Conservation (phyloP, 2,113 vertebrate species). For the Puma concolor region DNA sequence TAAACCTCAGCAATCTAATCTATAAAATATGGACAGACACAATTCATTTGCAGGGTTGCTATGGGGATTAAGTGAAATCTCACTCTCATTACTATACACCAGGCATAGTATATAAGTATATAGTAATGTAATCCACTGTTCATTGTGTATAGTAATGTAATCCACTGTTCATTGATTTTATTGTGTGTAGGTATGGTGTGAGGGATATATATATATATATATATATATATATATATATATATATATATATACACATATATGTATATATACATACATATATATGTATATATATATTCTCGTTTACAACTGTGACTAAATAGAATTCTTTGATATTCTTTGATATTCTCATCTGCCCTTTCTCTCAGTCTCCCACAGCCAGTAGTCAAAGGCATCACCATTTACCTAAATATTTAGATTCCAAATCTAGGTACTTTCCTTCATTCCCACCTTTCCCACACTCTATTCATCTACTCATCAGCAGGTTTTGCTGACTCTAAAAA, state of each 20-base stretch:
- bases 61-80: neutral
- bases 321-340: constrained; percentile 45
- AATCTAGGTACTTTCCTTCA: neutral
- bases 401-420: constrained; percentile 22
- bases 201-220: neutral
- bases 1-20: neutral
- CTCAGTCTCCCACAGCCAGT: neutral
- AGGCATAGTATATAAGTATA: too few species aligned
- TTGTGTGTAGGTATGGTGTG: neutral
- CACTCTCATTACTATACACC: neutral
- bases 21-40: neutral
- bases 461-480: neutral
- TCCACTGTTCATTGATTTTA: neutral
- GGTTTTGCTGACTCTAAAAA: neutral
- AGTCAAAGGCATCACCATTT: neutral
- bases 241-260: neutral
- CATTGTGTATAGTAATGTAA: neutral
- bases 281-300: neutral
- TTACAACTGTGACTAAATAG: neutral
- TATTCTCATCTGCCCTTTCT: neutral
- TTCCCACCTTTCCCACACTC: neutral
- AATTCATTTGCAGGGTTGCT: neutral
- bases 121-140: neutral
- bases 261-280: rapidly evolving
- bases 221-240: neutral